Evolutionary conservation across 2,113 vertebrate genomes (phyloP), one percentile per base, ranked within the genome.

Genomic region (Aegithalos caudatus): DNA sequence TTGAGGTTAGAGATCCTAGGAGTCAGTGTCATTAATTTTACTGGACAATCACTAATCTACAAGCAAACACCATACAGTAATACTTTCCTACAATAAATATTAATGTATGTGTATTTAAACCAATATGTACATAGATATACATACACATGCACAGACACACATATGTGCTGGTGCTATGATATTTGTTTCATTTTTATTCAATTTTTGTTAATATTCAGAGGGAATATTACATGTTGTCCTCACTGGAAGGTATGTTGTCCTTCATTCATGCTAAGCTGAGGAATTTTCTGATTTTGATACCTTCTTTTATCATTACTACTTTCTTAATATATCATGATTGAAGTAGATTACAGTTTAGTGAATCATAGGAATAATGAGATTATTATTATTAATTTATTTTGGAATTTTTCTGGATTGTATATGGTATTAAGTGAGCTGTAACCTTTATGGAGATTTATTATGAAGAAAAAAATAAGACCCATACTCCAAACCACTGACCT

Each of bases 111-210:
- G 2, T 20, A 40, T 69, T 23, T 79, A 70, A 60, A 19, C 7
- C 4, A 29, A 21, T 60, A 45, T 15, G 19, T 40, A 37, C 24
- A n/a, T 11, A 57, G 10, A 31, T 51, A 47, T 23, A 11, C 8
- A 35, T 7, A 15, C 6, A 27, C 9, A 40, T 2, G 10, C 1
- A 51, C 5, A 20, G 5, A 33, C 7, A 44, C 4, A 51, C 1
- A 19, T 1, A 20, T 3, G 4, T 47, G 38, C 11, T n/a, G 6
- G 1, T 88, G 12, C 1, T 67, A 14, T 1, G 0, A 11, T 51
- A 53, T 29, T 2, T 21, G 22, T 40, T 77, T 54, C 37, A 48
- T 12, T 64, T 92, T 80, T 40, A 47, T n/a, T 62, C 11, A 24
- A 7, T 42, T 77, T 78, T 90, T 60, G 14, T 4, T 56, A 37